These are phyloP conservation scores for Drosophila littoralis DNA, from an alignment of 1,140 invertebrate genomes.

Conservation along the genomic window DNA sequence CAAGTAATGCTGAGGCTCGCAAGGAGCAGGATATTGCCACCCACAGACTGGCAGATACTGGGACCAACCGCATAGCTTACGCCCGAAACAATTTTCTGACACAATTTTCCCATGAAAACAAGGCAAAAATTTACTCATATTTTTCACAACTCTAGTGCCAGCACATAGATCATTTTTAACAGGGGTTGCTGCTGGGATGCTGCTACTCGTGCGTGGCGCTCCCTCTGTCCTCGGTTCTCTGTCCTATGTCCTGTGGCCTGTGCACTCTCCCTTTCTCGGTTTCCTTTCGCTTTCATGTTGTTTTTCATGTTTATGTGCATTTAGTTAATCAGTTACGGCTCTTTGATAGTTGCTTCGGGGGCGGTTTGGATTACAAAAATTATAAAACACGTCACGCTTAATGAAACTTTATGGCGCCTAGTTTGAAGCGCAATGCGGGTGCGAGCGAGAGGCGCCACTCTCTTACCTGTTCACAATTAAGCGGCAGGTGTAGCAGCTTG, in stretches of 20 bases:
- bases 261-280: not conserved
- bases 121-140: constrained; percentile 45
- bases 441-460: constrained; percentile 10
- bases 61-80: constrained; percentile 13
- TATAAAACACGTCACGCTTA: constrained; percentile 69
- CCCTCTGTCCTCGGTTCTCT: not conserved
- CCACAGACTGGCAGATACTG: constrained; percentile 39
- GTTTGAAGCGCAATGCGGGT: constrained; percentile 16
- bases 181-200: constrained; percentile 57
- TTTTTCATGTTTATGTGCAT: constrained; percentile 64
- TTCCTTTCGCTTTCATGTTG: constrained; percentile 23
- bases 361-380: constrained; percentile 42
- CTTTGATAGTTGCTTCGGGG: constrained; percentile 42
- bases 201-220: constrained; percentile 31
- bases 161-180: constrained; percentile 57
- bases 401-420: constrained; percentile 77
- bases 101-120: constrained; percentile 65
- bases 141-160: constrained; percentile 32
- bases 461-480: constrained; percentile 66
- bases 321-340: constrained; percentile 79
- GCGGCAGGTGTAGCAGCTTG: constrained; percentile 62
- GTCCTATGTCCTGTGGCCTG: not conserved
- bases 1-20: constrained; percentile 48
- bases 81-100: constrained; percentile 42
- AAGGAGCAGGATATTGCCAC: constrained; percentile 44